Evolutionary conservation across 2,888 invertebrate genomes (phyloP).

Genomic region (Troides aeacus): DNA sequence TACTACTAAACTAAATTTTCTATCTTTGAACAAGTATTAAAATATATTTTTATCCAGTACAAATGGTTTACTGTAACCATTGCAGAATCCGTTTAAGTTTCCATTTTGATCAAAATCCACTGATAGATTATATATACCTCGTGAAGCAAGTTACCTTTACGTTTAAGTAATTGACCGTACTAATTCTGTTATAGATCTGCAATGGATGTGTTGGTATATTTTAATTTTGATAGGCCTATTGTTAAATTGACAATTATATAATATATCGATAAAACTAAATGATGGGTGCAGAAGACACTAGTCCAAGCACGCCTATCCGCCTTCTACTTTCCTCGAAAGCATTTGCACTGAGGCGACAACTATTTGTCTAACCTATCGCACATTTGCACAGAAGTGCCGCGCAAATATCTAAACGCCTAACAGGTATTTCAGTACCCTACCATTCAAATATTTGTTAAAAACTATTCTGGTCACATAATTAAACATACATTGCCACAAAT

Average conservation of each 20-base stretch:
- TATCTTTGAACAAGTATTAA: no score
- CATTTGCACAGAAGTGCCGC: slow-evolving; percentile 16
- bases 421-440: not conserved
- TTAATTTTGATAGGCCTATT: no score
- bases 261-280: slow-evolving; percentile 7
- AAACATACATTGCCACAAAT: not conserved
- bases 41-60: no score
- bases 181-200: no score
- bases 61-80: no score
- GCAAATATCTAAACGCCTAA: slow-evolving; percentile 12
- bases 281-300: not conserved
- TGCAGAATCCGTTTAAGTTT: no score
- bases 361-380: slow-evolving; percentile 29
- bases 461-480: not conserved
- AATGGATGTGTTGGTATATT: no score
- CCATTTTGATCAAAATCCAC: no score
- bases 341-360: slow-evolving; percentile 26
- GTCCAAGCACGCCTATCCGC: not conserved
- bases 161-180: no score
- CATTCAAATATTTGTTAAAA: not conserved
- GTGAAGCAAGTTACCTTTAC: no score
- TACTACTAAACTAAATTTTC: not conserved
- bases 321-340: slow-evolving; percentile 19
- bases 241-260: not conserved
- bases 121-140: no score